Evolutionary conservation across 2,888 invertebrate species (phyloP).

Genomic region (Callinectes sapidus): DNA sequence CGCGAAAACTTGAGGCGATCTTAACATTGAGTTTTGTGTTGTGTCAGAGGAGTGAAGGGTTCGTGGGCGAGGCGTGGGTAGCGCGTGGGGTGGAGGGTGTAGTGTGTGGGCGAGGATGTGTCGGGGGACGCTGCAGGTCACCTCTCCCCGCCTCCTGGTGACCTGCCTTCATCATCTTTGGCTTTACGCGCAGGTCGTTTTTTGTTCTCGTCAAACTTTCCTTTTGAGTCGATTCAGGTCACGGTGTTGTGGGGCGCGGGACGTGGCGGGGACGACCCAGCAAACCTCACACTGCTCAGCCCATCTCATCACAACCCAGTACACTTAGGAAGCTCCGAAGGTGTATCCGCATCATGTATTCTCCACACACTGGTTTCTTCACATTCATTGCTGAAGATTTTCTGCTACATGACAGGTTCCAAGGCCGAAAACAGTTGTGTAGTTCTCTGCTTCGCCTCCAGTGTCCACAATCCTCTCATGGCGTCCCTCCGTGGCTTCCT

Average conservation of each 20-base stretch:
- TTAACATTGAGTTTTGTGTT: not conserved
- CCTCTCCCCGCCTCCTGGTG: not conserved
- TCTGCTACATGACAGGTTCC: not conserved
- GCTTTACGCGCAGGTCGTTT: not conserved
- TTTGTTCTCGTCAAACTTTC: constrained; percentile 22
- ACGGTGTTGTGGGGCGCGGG: not conserved
- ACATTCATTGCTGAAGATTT: not conserved
- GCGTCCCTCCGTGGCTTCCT: not conserved
- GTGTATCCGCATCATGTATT: not conserved
- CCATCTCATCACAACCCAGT: not conserved
- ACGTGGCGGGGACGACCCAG: not conserved
- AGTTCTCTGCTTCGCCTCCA: not conserved
- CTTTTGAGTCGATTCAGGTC: constrained; percentile 18
- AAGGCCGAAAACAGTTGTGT: not conserved
- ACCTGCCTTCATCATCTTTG: constrained; percentile 5
- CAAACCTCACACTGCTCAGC: not conserved
- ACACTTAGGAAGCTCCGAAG: not conserved
- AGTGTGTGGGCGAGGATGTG: constrained; percentile 1
- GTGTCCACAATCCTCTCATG: not conserved
- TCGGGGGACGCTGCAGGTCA: not conserved
- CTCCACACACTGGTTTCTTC: not conserved
- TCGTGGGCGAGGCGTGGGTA: constrained; percentile 17
- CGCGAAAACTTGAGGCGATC: not conserved
- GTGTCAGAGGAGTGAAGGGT: not conserved
- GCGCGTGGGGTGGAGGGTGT: constrained; percentile 23